phyloP scores from a whole-genome alignment of 2,113 vertebrate species.

The Scytalopus superciliaris region DNA sequence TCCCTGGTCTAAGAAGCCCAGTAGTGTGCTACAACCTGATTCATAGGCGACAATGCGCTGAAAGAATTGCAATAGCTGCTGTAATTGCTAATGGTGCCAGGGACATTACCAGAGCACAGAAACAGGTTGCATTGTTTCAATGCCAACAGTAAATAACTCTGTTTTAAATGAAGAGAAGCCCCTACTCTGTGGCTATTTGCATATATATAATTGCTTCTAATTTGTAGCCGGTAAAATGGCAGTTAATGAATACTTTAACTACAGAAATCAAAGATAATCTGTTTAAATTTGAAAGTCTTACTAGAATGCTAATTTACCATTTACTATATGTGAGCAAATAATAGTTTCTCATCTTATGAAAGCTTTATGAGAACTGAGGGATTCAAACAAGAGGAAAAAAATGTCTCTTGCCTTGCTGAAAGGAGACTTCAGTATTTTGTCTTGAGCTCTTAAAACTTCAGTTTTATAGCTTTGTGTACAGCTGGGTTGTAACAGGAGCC shows the following conservation, averaged over 20 bases:
- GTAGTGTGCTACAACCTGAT: background rate
- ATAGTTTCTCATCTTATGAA: background rate
- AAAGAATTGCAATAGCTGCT: background rate
- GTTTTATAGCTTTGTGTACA: background rate
- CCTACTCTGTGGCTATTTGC: background rate
- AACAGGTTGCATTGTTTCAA: background rate
- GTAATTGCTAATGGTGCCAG: background rate
- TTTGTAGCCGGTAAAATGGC: slow-evolving; percentile 10
- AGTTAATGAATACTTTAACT: slow-evolving; percentile 4
- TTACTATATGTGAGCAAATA: slow-evolving; percentile 2
- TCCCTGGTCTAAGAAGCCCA: background rate
- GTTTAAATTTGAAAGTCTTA: background rate
- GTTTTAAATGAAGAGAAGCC: background rate
- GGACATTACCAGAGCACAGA: background rate
- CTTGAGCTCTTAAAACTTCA: background rate
- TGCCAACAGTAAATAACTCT: background rate
- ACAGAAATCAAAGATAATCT: slow-evolving; percentile 7
- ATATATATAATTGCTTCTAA: background rate
- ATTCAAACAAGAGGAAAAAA: background rate
- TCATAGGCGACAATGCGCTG: background rate
- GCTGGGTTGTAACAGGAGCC: background rate
- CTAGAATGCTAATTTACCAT: background rate
- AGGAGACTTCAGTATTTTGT: background rate
- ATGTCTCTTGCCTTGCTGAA: background rate
- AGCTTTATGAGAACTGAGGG: background rate